Conservation (phyloP, 2,113 vertebrate species). For the Psittacula cyanocephala region DNA sequence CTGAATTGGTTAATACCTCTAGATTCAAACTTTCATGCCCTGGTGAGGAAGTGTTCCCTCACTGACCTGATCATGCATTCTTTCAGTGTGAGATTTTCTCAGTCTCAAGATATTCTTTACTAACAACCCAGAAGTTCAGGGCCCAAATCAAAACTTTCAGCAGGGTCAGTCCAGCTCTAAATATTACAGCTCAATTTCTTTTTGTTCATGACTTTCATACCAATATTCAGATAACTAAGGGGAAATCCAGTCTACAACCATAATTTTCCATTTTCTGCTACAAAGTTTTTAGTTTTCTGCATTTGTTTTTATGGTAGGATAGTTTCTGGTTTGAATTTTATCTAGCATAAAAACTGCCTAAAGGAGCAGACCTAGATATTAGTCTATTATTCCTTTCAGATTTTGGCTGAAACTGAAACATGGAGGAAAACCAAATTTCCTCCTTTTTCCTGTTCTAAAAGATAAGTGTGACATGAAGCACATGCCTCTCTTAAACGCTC, state of each 20-base stretch:
- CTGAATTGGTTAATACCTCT: neutral
- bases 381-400: slow-evolving; percentile 33
- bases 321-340: slow-evolving; percentile 53
- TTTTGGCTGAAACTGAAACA: slow-evolving; percentile 33
- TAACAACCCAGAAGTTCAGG: neutral
- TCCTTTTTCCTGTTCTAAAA: slow-evolving; percentile 56
- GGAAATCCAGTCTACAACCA: neutral
- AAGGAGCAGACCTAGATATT: neutral
- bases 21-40: neutral
- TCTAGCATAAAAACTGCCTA: slow-evolving; percentile 42
- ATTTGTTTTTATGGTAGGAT: slow-evolving; percentile 23
- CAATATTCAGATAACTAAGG: neutral
- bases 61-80: neutral
- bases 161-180: neutral
- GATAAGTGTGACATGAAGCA: slow-evolving; percentile 65
- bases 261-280: slow-evolving; percentile 34
- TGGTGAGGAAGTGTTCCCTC: neutral
- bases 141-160: neutral
- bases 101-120: neutral
- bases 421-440: slow-evolving; percentile 58
- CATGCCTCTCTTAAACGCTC: slow-evolving; percentile 38
- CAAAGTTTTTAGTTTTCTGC: slow-evolving; percentile 32
- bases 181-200: neutral
- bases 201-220: neutral
- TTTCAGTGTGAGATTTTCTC: neutral